Percentiles rank a stretch among this genome's conserved stretches.
phyloP scores from a whole-genome alignment of 2,888 invertebrate genomes.

The Calliopum simillimum region DNA sequence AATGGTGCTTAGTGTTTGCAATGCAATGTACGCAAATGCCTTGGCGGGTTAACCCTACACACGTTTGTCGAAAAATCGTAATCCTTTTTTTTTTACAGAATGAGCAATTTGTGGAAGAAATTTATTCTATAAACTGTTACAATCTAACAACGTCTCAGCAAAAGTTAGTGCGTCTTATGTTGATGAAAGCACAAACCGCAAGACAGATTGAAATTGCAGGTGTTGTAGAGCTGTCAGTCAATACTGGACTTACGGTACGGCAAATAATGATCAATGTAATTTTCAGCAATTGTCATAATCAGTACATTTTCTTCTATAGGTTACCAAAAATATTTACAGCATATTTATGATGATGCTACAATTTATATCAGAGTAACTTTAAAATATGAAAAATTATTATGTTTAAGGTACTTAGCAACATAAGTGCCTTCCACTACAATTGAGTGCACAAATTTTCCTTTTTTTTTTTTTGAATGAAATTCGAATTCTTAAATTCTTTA shows the following conservation, averaged over 20 bases:
- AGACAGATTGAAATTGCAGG: slow-evolving; percentile 4
- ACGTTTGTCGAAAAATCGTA: too few relatives aligned
- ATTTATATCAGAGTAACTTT: background rate
- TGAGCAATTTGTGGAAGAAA: background rate
- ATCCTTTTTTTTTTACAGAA: background rate
- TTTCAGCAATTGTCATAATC: background rate
- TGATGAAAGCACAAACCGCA: background rate
- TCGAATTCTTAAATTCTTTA: too few relatives aligned
- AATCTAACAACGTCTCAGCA: background rate
- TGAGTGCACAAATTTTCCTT: too few relatives aligned
- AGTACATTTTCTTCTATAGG: background rate
- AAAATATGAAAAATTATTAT: too few relatives aligned
- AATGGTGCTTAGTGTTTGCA: too few relatives aligned
- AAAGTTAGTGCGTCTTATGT: slow-evolving; percentile 1
- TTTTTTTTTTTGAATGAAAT: too few relatives aligned
- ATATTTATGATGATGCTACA: slow-evolving; percentile 21
- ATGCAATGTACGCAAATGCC: too few relatives aligned
- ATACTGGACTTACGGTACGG: background rate
- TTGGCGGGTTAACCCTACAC: too few relatives aligned
- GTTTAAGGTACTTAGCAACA: too few relatives aligned
- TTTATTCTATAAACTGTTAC: slow-evolving; percentile 7
- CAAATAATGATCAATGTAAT: background rate
- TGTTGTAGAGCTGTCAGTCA: slow-evolving; percentile 7
- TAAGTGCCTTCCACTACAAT: too few relatives aligned
- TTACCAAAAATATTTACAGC: slow-evolving; percentile 7